phyloP scores from a whole-genome alignment of 2,888 invertebrate genomes.

The Agrochola macilenta region DNA sequence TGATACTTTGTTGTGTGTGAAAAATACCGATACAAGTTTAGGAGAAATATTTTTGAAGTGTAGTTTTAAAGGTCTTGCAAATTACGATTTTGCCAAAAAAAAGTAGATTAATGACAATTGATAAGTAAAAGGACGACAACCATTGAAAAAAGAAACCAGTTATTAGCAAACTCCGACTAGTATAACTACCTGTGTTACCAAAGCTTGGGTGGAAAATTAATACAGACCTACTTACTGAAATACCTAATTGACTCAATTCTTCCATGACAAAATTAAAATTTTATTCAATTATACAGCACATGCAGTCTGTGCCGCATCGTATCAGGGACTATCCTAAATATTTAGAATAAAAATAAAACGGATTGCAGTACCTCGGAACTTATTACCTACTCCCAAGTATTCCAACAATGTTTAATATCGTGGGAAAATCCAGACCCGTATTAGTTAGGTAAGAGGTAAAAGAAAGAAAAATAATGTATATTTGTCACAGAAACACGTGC shows the following conservation, averaged over 20 bases:
- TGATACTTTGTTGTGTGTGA: background rate
- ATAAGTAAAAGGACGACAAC: no score
- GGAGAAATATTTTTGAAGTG: background rate
- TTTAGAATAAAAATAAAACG: constrained; percentile 8
- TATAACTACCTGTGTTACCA: no score
- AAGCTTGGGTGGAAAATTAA: background rate
- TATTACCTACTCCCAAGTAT: constrained; percentile 48
- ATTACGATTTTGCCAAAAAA: no score
- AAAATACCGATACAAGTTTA: background rate
- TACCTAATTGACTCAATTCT: no score
- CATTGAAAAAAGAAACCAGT: no score
- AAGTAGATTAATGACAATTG: no score
- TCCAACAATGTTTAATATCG: constrained; percentile 49
- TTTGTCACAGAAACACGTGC: no score
- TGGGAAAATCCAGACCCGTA: constrained; percentile 43
- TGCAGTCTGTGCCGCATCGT: constrained; percentile 5
- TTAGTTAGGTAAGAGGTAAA: constrained; percentile 16
- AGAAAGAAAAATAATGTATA: no score
- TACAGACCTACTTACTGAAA: no score
- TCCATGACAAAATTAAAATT: no score
- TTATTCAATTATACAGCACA: background rate
- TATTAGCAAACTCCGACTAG: no score
- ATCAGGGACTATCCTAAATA: background rate
- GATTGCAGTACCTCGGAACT: background rate
- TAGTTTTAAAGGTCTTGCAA: background rate